Base-by-base conservation (phyloP, 2,797 vertebrate species). In the Lutjanus campechanus region DNA sequence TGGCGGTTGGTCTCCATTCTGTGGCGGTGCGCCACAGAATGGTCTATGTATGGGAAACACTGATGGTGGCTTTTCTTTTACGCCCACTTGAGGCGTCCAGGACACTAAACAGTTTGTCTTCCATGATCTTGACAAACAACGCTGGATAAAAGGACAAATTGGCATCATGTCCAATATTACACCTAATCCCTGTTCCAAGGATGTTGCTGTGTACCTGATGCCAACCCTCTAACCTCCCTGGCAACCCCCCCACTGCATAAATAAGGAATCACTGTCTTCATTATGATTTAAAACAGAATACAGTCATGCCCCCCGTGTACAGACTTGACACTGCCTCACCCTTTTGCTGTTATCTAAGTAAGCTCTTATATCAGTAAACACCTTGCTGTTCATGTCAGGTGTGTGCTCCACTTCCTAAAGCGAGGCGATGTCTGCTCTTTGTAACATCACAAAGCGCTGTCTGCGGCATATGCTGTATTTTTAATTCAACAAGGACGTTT, bases 401-500 rank as follows among this genome's bases (percentile, higher is more conserved):
- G 78, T 64, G 50, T 11, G 68, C 83, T 79, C 58, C 65, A 62
- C 82, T 88, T 92, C 87, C 77, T 81, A 74, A 89, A 81, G 69
- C 77, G 76, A 86, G 79, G 58, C 25, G 67, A 79, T 70, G 84
- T 88, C 84, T 84, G 74, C 67, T 88, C 77, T 83, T 90, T 83
- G 76, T 85, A 88, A 79, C 81, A 82, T 88, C 85, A 83, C 90
- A 89, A 82, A 67, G 72, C 12, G 46, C 69, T 50, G 83, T 91
- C 88, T 75, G 78, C 77, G 76, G 88, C 89, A 92, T 92, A 92
- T 91, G 90, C 83, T 82, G 87, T 85, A 84, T 92, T 93, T 91
- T 91, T 93, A 91, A 95, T 95, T 94, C 88, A 90, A 84, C 89
- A 82, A 77, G 90, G 82, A 75, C 67, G 70, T 91, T 92, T 91